These are phyloP conservation scores for Oxyteleia sp. DNA, from an alignment of 2,888 invertebrate species.

Conservation along the genomic window DNA sequence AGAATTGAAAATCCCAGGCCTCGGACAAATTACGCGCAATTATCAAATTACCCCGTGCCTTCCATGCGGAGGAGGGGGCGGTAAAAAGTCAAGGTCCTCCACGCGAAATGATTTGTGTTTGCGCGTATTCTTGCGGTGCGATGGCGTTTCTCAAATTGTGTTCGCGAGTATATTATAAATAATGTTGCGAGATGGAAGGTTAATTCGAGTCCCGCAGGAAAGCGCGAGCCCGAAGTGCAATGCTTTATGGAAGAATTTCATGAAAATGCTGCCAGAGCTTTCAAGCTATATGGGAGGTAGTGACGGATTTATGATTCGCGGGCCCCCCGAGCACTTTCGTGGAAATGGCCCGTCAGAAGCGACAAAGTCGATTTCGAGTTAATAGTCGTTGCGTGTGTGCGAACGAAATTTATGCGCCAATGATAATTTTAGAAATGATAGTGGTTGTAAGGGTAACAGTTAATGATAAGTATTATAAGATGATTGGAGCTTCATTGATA, in stretches of 20 bases:
- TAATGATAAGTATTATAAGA: too few species aligned
- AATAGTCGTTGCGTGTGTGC: slow-evolving; percentile 31
- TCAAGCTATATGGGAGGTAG: slow-evolving; percentile 26
- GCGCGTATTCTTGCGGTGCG: slow-evolving; percentile 9
- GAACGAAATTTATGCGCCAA: slow-evolving; percentile 24
- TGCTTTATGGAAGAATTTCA: slow-evolving; percentile 51
- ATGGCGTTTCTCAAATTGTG: slow-evolving; percentile 41
- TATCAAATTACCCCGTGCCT: slow-evolving; percentile 44
- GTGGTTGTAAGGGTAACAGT: too few species aligned
- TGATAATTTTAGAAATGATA: slow-evolving; percentile 22
- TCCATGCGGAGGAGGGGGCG: background rate
- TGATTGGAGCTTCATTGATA: too few species aligned
- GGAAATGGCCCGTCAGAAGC: slow-evolving; percentile 39
- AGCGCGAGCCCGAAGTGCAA: slow-evolving; percentile 15
- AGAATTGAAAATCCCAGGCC: slow-evolving; percentile 49
- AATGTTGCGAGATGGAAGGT: slow-evolving; percentile 41
- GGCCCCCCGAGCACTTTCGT: slow-evolving; percentile 34
- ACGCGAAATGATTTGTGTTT: slow-evolving; percentile 44
- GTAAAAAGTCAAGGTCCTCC: slow-evolving; percentile 20
- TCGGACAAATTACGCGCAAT: slow-evolving; percentile 56
- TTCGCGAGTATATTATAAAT: slow-evolving; percentile 41
- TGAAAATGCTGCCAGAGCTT: slow-evolving; percentile 44
- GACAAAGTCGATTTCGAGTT: slow-evolving; percentile 50
- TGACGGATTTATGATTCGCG: slow-evolving; percentile 56
- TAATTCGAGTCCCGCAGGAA: slow-evolving; percentile 45